Base-by-base conservation (phyloP, 23 tunicate species). In the Clavelina lepadiformis region DNA sequence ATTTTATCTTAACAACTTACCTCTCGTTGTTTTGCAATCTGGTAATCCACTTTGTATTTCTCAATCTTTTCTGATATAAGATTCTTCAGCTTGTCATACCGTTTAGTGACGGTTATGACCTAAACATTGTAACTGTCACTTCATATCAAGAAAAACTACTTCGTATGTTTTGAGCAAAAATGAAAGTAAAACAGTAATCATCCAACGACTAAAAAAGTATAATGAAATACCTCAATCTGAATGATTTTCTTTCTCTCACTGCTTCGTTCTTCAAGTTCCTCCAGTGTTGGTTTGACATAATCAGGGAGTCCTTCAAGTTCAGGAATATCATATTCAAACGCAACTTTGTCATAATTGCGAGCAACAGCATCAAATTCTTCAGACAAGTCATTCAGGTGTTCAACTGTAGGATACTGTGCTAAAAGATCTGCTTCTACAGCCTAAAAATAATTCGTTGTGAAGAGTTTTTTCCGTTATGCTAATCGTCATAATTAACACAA, bases 31-130 rank as follows among this genome's bases (percentile, higher is more conserved):
- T 64, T 69, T 22, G 89, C 89, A 19, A 83, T 62, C 30, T 82
- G 58, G 62, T 67, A 65, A 28, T 82, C 80, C 28, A 82, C 50
- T 55, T 69, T 75, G 65, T 72, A 76, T 5, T 63, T 65, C 28
- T 91, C 98, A 35, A 91, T 65, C 56, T 71, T 68, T 51, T 91
- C 98, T 19, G 91, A 75, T 15, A 91, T 53, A 38, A 91, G 47
- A 35, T 82, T 81, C 68, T 82, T 82, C 58, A 91, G 58, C 28
- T 69, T 70, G 68, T 91, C 98, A 59, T 84, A 91, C n/a, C 72
- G 35, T n/a, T 79, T 71, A 1, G 98, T 91, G 56, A 91, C 57
- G 18, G 75, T 71, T 3, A 79, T 74, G 25, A 82, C 73, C 91
- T 82, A 31, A 41, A 11, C 15, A 8, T 41, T 15, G 15, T 41